These are phyloP conservation scores for Tenthredo mesomela DNA, from an alignment of 2,888 invertebrate genomes.

Conservation along the genomic window DNA sequence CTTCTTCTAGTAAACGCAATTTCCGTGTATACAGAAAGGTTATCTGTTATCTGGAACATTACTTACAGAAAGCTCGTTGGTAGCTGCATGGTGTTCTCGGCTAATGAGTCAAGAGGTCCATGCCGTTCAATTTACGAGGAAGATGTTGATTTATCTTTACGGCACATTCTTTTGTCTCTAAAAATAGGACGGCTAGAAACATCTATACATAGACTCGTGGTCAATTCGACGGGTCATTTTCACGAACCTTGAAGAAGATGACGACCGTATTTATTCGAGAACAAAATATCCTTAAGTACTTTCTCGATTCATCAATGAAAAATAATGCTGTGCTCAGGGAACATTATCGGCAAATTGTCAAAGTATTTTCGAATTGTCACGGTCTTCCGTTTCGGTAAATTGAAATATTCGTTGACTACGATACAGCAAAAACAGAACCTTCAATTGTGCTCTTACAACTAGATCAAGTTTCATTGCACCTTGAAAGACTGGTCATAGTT, in stretches of 20 bases:
- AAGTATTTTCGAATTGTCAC: neutral
- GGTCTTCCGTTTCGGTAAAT: slow-evolving; percentile 1
- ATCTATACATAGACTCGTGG: neutral
- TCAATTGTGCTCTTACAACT: slow-evolving; percentile 59
- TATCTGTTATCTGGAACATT: slow-evolving; percentile 43
- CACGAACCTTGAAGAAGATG: neutral
- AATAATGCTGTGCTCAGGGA: neutral
- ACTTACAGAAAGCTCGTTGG: slow-evolving; percentile 9
- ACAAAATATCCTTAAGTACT: neutral
- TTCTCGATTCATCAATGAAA: neutral
- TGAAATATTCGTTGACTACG: slow-evolving; percentile 34
- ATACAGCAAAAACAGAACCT: neutral
- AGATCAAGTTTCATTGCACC: slow-evolving; percentile 53
- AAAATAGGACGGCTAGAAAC: neutral
- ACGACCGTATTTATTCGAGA: neutral
- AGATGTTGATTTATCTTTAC: slow-evolving; percentile 24
- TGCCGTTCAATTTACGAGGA: slow-evolving; percentile 33
- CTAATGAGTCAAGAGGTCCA: slow-evolving; percentile 31
- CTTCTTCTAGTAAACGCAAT: slow-evolving; percentile 30
- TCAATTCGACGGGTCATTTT: neutral
- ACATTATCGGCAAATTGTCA: neutral
- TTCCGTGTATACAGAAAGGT: slow-evolving; percentile 29
- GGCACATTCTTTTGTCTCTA: neutral
- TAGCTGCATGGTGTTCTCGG: slow-evolving; percentile 17
- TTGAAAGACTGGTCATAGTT: slow-evolving; percentile 17